A percentile compares a stretch with the other conserved stretches of the same genome.
These are phyloP conservation scores for Carlito syrichta DNA, from an alignment of 2,113 vertebrate species.

Conservation along the genomic window DNA sequence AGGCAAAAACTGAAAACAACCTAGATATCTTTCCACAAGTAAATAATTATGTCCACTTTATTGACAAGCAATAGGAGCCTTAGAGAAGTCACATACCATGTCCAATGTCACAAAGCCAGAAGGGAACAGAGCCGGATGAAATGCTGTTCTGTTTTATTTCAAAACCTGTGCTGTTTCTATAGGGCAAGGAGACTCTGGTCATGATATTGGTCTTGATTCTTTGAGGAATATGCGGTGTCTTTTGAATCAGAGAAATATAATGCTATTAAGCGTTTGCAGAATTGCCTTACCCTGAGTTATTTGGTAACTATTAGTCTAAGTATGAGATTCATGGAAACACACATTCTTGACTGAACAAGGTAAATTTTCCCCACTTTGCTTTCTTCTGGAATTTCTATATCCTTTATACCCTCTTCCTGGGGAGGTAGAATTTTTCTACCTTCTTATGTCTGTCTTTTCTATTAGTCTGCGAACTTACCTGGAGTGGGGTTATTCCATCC, in stretches of 20 bases:
- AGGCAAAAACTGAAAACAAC: not conserved
- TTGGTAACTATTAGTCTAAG: not conserved
- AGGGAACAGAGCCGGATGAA: not conserved
- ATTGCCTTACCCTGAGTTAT: not conserved
- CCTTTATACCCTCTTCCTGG: not conserved
- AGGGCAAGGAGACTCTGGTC: not conserved
- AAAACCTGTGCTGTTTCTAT: not conserved
- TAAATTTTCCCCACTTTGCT: not conserved
- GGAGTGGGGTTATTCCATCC: not conserved
- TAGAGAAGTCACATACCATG: not conserved
- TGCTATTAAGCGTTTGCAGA: not conserved
- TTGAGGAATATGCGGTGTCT: not conserved
- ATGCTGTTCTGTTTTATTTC: not conserved
- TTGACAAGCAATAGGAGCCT: not conserved
- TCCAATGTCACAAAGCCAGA: not conserved
- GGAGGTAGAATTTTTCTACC: not conserved
- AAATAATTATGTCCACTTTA: not conserved
- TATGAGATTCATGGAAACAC: not conserved
- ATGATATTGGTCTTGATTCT: not conserved
- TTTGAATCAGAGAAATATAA: not conserved
- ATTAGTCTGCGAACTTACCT: not conserved
- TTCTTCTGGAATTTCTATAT: not conserved
- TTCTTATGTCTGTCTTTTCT: not conserved
- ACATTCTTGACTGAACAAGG: not conserved
- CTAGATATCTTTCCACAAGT: not conserved